These are phyloP conservation scores for honey bee (Apis mellifera) DNA, from an alignment of 1,140 invertebrate genomes.

Conservation along the genomic window DNA sequence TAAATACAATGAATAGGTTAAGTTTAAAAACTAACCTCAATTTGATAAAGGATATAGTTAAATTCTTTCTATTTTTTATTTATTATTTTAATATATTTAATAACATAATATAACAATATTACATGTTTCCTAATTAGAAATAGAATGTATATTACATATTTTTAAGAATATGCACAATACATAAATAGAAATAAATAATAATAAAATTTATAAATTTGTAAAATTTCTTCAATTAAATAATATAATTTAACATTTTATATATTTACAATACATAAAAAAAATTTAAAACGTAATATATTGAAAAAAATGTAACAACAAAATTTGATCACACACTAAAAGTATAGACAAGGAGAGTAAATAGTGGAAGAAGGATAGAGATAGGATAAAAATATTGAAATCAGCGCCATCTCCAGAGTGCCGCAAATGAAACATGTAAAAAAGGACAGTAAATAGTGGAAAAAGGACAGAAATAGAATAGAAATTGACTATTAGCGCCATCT, in stretches of 20 bases:
- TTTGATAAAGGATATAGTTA: neutral
- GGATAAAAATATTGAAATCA: no score
- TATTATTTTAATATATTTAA: neutral
- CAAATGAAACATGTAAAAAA: no score
- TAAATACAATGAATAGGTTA: conserved; percentile 9
- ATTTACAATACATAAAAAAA: neutral
- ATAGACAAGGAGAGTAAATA: no score
- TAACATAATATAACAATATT: neutral
- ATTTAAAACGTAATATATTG: no score
- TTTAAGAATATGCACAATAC: neutral
- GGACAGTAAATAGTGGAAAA: no score
- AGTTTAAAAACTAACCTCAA: neutral
- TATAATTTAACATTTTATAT: neutral
- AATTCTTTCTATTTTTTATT: neutral
- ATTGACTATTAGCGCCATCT: no score
- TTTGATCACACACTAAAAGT: no score
- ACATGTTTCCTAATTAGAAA: neutral
- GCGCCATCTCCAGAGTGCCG: no score
- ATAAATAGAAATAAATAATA: neutral
- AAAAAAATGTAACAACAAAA: no score
- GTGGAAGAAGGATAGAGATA: no score
- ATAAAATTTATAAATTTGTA: neutral
- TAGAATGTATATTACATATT: neutral
- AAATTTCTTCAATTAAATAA: neutral
- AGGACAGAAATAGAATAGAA: no score